phyloP scores from a whole-genome alignment of 2,888 invertebrate species.

The Calameuta idolon region DNA sequence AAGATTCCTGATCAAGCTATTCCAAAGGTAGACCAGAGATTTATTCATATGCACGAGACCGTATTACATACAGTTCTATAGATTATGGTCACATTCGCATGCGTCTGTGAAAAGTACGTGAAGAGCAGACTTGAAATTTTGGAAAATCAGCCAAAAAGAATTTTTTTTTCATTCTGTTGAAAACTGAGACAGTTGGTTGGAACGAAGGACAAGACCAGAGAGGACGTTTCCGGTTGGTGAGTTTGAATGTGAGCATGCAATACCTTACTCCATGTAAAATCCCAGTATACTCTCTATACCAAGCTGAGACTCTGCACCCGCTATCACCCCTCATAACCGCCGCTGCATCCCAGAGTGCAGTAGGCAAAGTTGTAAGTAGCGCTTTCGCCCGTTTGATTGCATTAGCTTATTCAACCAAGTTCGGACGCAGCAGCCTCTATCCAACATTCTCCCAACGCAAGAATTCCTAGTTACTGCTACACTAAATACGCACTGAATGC shows the following conservation, averaged over 20 bases:
- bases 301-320: constrained; percentile 1
- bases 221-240: constrained; percentile 30
- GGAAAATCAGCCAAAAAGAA: not conserved
- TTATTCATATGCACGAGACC: not conserved
- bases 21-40: not conserved
- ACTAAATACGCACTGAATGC: constrained; percentile 27
- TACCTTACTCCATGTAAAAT: not conserved
- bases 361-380: constrained; percentile 50
- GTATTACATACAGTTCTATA: not conserved
- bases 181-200: not conserved
- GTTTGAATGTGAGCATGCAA: constrained; percentile 22
- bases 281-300: constrained; percentile 3
- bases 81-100: not conserved
- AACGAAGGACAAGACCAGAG: not conserved
- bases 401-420: constrained; percentile 48
- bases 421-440: constrained; percentile 30
- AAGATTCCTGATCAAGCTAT: not conserved
- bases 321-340: constrained; percentile 5
- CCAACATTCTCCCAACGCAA: constrained; percentile 27
- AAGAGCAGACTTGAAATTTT: not conserved
- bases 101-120: too few relatives aligned
- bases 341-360: constrained; percentile 26
- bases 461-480: constrained; percentile 19
- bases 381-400: constrained; percentile 54
- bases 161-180: not conserved